Evolutionary conservation across 1,140 invertebrate species (phyloP).

Genomic region (Thrips palmi): DNA sequence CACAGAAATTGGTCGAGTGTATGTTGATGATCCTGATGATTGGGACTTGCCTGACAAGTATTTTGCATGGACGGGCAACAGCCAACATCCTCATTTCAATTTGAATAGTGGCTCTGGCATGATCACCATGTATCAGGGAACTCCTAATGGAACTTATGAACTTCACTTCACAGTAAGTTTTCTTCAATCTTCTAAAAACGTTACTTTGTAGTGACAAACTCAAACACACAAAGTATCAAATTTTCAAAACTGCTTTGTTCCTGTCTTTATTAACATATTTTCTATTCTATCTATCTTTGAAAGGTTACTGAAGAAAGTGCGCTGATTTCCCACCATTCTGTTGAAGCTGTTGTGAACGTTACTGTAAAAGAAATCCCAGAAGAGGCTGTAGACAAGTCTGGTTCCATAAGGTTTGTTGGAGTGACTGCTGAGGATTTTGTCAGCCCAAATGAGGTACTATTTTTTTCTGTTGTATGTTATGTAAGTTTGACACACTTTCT

Average conservation of each 20-base stretch:
- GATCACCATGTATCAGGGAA: conserved; percentile 60
- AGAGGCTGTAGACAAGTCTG: conserved; percentile 75
- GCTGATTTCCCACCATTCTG: conserved; percentile 33
- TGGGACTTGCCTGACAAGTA: conserved; percentile 82
- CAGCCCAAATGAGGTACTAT: conserved; percentile 23
- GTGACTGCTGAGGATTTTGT: conserved; percentile 74
- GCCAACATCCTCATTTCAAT: conserved; percentile 36
- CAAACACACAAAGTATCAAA: neutral
- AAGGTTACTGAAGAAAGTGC: conserved; percentile 33
- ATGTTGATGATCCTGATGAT: conserved; percentile 78
- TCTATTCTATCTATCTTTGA: conserved; percentile 2
- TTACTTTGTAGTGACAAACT: neutral
- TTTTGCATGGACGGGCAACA: conserved; percentile 42
- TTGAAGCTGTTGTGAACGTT: conserved; percentile 61
- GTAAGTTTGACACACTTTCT: neutral
- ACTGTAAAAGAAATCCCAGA: conserved; percentile 70
- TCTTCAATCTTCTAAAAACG: neutral
- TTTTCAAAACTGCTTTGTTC: conserved; percentile 2
- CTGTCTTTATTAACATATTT: neutral
- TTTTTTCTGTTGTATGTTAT: conserved; percentile 1
- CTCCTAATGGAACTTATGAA: conserved; percentile 43
- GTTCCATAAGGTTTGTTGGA: conserved; percentile 67
- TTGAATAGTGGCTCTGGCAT: conserved; percentile 54
- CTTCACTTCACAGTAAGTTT: conserved; percentile 45
- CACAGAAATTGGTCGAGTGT: conserved; percentile 72